phyloP scores from a whole-genome alignment of 2,888 invertebrate genomes.

The Eupithecia dodoneata region DNA sequence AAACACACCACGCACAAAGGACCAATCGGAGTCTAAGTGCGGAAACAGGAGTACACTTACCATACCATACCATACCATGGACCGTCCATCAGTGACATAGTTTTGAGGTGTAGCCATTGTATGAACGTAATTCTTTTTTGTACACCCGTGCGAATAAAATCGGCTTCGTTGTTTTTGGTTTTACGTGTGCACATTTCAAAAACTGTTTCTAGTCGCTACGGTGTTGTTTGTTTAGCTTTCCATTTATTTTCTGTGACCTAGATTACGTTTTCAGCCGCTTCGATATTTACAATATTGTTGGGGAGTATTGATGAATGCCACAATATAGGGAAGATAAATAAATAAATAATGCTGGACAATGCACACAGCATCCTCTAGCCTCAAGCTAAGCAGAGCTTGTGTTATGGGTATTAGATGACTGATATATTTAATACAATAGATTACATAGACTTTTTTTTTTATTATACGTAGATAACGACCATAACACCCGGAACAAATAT shows the following conservation, averaged over 20 bases:
- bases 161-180: conserved; percentile 11
- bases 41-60: too few species aligned
- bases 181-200: conserved; percentile 17
- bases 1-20: too few species aligned
- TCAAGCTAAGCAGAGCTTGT: too few species aligned
- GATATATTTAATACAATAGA: too few species aligned
- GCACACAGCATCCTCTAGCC: too few species aligned
- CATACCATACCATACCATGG: conserved; percentile 12
- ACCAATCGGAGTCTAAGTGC: too few species aligned
- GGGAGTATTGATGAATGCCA: background rate
- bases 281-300: conserved; percentile 24
- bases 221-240: conserved; percentile 15
- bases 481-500: too few species aligned
- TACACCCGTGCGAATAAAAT: conserved; percentile 19
- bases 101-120: conserved; percentile 39
- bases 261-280: conserved; percentile 23
- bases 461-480: too few species aligned
- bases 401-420: too few species aligned
- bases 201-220: conserved; percentile 15
- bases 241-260: conserved; percentile 18
- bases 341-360: too few species aligned
- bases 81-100: conserved; percentile 55
- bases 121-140: conserved; percentile 22
- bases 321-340: background rate
- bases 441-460: too few species aligned